phyloP scores from a whole-genome alignment of 92 coral and sea anemone species.

The Umimayanthus kanabou region DNA sequence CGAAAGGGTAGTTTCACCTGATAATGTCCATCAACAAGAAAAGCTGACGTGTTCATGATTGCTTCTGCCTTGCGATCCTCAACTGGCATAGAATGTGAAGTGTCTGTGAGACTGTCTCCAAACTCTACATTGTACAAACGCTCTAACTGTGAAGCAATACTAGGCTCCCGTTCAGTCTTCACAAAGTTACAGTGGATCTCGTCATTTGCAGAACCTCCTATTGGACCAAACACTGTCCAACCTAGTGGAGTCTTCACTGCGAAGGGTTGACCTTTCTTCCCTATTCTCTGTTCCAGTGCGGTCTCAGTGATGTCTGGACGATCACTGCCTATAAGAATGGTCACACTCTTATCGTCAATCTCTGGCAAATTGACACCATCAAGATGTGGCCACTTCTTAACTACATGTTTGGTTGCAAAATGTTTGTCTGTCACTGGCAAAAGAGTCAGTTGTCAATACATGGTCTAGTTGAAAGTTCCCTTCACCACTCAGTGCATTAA shows the following conservation, averaged over 20 bases:
- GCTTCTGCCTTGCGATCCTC: too few species aligned
- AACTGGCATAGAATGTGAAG: slow-evolving; percentile 43
- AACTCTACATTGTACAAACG: slow-evolving; percentile 70
- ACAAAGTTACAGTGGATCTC: neutral
- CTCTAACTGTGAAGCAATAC: slow-evolving; percentile 53
- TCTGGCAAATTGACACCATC: slow-evolving; percentile 53
- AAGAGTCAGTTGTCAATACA: slow-evolving; percentile 60
- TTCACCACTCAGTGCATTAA: slow-evolving; percentile 46
- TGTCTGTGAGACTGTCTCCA: slow-evolving; percentile 18
- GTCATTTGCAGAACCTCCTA: slow-evolving; percentile 39
- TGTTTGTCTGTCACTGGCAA: slow-evolving; percentile 58
- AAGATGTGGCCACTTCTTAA: slow-evolving; percentile 59
- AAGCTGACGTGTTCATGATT: too few species aligned
- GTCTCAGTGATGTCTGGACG: slow-evolving; percentile 63
- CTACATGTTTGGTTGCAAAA: slow-evolving; percentile 59
- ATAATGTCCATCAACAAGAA: too few species aligned
- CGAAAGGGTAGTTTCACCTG: too few species aligned
- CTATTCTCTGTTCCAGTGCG: slow-evolving; percentile 52
- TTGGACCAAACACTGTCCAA: slow-evolving; percentile 75
- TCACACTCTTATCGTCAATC: slow-evolving; percentile 51
- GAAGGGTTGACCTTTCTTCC: slow-evolving; percentile 53
- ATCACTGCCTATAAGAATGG: slow-evolving; percentile 71
- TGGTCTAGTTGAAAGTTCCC: slow-evolving; percentile 51
- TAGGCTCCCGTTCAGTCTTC: slow-evolving; percentile 43
- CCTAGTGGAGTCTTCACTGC: slow-evolving; percentile 74